phyloP scores from a whole-genome alignment of 2,888 invertebrate species.

The Macrosoma leucophasiata region DNA sequence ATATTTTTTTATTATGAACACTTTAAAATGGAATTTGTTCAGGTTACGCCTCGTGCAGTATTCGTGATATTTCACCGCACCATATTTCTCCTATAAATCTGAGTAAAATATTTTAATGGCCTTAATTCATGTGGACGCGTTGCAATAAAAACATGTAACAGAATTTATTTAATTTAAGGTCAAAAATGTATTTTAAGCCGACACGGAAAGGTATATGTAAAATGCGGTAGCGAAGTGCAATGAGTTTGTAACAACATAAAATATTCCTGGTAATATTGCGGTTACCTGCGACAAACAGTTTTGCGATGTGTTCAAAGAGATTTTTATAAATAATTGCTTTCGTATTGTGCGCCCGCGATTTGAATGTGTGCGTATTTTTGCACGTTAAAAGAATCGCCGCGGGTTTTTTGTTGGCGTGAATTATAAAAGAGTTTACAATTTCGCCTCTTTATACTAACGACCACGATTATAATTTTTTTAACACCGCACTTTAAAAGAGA shows the following conservation, averaged over 20 bases:
- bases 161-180: constrained; percentile 35
- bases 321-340: constrained; percentile 53
- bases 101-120: constrained; percentile 31
- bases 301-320: constrained; percentile 49
- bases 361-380: constrained; percentile 35
- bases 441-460: constrained; percentile 26
- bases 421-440: constrained; percentile 31
- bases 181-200: constrained; percentile 40
- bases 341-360: constrained; percentile 36
- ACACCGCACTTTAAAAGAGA: too few relatives aligned
- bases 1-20: too few relatives aligned
- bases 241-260: constrained; percentile 47
- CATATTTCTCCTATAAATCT: constrained; percentile 20
- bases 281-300: constrained; percentile 56
- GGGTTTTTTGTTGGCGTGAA: constrained; percentile 33
- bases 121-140: constrained; percentile 30
- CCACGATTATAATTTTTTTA: too few relatives aligned
- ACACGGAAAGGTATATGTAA: constrained; percentile 41
- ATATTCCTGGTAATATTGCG: constrained; percentile 58
- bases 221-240: constrained; percentile 44
- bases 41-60: too few relatives aligned
- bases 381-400: constrained; percentile 33
- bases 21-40: too few relatives aligned
- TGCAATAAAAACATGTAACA: constrained; percentile 31
- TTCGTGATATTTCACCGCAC: constrained; percentile 18